phyloP scores from a whole-genome alignment of 2,113 vertebrate genomes.

The Salvelinus sp. region DNA sequence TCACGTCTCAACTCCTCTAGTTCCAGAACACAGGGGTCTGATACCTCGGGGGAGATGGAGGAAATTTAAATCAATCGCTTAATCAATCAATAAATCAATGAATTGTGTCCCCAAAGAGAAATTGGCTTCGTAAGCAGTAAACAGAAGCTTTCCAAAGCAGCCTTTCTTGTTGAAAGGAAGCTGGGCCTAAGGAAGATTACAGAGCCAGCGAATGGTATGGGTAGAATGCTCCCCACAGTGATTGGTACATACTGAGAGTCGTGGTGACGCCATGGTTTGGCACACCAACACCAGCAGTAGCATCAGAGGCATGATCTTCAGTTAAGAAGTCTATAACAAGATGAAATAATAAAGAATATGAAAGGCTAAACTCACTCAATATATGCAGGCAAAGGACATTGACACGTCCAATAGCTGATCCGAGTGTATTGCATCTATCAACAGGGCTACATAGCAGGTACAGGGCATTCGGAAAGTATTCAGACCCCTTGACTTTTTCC shows the following conservation, averaged over 20 bases:
- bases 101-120: neutral
- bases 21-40: slow-evolving; percentile 72
- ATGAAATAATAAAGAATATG: slow-evolving; percentile 22
- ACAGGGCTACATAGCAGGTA: neutral
- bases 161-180: neutral
- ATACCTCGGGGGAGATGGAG: slow-evolving; percentile 55
- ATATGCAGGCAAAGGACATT: neutral
- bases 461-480: too few relatives aligned
- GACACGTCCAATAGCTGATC: neutral
- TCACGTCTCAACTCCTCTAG: slow-evolving; percentile 72
- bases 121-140: neutral
- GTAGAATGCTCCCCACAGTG: too few relatives aligned
- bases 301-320: slow-evolving; percentile 47
- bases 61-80: neutral
- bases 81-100: neutral
- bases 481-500: too few relatives aligned
- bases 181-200: neutral
- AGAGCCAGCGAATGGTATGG: neutral
- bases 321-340: neutral
- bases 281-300: slow-evolving; percentile 66
- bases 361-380: neutral
- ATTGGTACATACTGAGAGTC: slow-evolving; percentile 67
- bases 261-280: slow-evolving; percentile 50
- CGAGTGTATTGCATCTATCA: neutral
- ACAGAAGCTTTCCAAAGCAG: neutral